Evolutionary conservation across 2,113 vertebrate species (phyloP), one percentile per base, ranked within the genome.

Genomic region (Phalacrocorax carbo): DNA sequence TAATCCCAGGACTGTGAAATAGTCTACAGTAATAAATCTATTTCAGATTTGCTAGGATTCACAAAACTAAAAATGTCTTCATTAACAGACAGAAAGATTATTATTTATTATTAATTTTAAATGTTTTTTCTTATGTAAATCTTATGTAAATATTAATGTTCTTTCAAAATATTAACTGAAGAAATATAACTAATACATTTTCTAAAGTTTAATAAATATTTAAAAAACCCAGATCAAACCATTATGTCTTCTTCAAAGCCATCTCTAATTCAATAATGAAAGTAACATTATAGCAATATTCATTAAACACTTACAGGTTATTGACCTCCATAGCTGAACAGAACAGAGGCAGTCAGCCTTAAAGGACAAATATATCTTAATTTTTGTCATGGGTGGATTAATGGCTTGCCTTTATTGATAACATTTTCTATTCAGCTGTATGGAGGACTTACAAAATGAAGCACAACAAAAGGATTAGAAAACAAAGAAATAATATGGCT

Each of bases 351-450:
- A 97, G 95, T 96, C 93, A 97, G 69, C 94, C 92, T 96, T 95
- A 96, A 96, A 96, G 95, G 95, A 96, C 86, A 97, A 97, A 97
- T 96, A 95, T 96, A 97, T 95, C 94, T 97, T 97, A 97, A 97
- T 95, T 94, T 97, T 97, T 97, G 88, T 96, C 95, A 95, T 92
- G 86, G 85, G 70, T 95, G 90, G 93, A 96, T 97, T 97, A 98
- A 97, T 97, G 85, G 32, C 72, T 91, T 92, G 62, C 84, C 66
- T 97, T 97, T 97, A 97, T 93, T 97, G 96, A 96, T 97, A 97
- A 96, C 71, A 94, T 95, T 97, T 97, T 96, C 85, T 96, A 82
- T 96, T 97, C 85, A 83, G 65, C 93, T 55, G 12, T 81, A 94
- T 0, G 36, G 76, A 81, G n/a, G 84, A 96, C 64, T 90, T 84